Base-by-base conservation (phyloP, 2,113 vertebrate species). In the Scomber japonicus region DNA sequence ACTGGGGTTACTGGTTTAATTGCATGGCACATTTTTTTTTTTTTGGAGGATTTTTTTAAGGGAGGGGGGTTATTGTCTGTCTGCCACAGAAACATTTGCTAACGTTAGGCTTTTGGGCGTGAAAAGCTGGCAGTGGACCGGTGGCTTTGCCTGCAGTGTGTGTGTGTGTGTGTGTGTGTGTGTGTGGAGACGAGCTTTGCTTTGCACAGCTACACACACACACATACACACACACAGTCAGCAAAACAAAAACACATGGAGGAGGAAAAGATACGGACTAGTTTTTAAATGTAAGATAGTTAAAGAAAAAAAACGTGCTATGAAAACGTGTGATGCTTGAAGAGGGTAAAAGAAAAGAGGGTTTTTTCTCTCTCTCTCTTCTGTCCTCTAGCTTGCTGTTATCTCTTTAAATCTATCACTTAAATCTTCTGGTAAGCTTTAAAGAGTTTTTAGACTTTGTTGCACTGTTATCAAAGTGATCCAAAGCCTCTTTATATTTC, bases 81-180 rank as follows among this genome's bases (percentile, higher is more conserved):
- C 44, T 87, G 84, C 45, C 69, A 77, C 53, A 24, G 48, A 44
- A 55, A 78, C 79, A 53, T 68, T 72, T 54, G 92, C 92, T 91
- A 90, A 81, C 78, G 60, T 81, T 93, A 90, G 92, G 92, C 91
- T 84, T 57, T 72, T 71, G 92, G 91, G 92, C 91, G 92, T 93
- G 89, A 89, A 78, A 40, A 77, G 72, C 77, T 86, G 89, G 86
- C 90, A 89, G 75, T 82, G 24, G 24, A 17, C 14, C 63, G 7
- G 68, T 12, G 53, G 71, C 31, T 71, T 75, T 12, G 50, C 83
- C 87, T 35, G 83, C 83, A 24, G 74, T 84, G 24, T 27, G 24
- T 27, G 24, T 27, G 24, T 27, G 24, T 27, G 24, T 27, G 24
- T 27, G 24, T 27, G 24, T 27, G 24, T 27, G 24, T 27, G 24